phyloP scores from a whole-genome alignment of 2,888 invertebrate species.

The Tipula vernalis region DNA sequence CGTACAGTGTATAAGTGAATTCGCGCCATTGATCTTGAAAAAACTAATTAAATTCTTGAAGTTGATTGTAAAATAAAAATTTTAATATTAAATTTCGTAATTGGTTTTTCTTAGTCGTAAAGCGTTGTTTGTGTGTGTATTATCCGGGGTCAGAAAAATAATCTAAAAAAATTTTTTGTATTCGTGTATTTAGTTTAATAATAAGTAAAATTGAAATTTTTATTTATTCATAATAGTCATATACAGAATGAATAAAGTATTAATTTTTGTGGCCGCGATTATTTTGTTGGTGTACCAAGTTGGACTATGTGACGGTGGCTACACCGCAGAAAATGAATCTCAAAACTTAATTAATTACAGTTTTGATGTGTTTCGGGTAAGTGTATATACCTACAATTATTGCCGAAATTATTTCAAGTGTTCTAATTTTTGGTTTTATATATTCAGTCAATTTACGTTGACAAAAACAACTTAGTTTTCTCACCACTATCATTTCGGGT shows the following conservation, averaged over 20 bases:
- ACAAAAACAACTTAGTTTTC: neutral
- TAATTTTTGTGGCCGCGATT: neutral
- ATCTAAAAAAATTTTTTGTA: neutral
- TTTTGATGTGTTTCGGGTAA: neutral
- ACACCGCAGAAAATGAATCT: neutral
- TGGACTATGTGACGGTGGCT: neutral
- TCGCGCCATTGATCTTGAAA: neutral
- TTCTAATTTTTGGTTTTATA: neutral
- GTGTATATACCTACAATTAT: neutral
- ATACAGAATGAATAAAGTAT: neutral
- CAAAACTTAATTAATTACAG: neutral
- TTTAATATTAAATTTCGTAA: neutral
- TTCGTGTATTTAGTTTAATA: neutral
- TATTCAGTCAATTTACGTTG: neutral
- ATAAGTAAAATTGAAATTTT: neutral
- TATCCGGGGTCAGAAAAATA: neutral
- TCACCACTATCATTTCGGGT: conserved; percentile 5
- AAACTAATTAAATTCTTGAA: neutral
- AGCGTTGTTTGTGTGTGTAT: neutral
- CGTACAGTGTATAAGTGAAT: neutral
- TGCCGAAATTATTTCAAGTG: neutral
- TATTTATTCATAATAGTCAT: neutral
- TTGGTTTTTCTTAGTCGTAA: neutral
- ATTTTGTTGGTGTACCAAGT: neutral
- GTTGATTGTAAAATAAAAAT: neutral